Evolutionary conservation across 2,888 invertebrate genomes (phyloP).

Genomic region (Scotopteryx bipunctaria): DNA sequence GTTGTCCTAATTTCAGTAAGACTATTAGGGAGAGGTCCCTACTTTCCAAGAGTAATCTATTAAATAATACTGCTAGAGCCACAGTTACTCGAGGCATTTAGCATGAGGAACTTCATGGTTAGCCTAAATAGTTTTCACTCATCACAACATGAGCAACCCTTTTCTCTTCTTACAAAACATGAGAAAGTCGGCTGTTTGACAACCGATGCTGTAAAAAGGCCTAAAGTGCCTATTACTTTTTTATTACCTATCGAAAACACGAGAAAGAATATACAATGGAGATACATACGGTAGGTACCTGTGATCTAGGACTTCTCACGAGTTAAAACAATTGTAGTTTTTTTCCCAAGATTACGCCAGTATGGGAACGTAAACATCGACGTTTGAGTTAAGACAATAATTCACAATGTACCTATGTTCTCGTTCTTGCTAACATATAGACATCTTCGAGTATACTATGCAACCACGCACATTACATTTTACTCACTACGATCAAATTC

Average conservation of each 20-base stretch:
- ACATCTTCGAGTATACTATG: background rate
- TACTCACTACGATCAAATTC: too few species aligned
- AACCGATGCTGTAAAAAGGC: slow-evolving; percentile 7
- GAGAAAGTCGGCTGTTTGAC: slow-evolving; percentile 3
- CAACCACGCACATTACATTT: too few species aligned
- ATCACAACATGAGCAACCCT: background rate
- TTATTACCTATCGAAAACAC: background rate
- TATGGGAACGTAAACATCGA: slow-evolving; percentile 25
- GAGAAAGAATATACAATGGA: slow-evolving; percentile 26
- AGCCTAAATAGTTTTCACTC: background rate
- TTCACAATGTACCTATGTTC: background rate
- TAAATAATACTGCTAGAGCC: background rate
- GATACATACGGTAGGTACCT: too few species aligned
- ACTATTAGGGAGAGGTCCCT: slow-evolving; percentile 10
- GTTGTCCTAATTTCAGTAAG: slow-evolving; percentile 21
- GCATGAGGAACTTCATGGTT: too few species aligned
- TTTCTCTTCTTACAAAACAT: slow-evolving; percentile 1
- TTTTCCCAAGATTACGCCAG: slow-evolving; percentile 29
- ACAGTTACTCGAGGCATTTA: too few species aligned
- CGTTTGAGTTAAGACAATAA: background rate
- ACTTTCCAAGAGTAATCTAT: slow-evolving; percentile 2
- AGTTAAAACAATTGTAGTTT: slow-evolving; percentile 15
- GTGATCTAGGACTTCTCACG: slow-evolving; percentile 26
- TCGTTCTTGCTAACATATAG: background rate
- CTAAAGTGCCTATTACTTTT: background rate